Evolutionary conservation across 2,113 vertebrate genomes (phyloP).

Genomic region (Archocentrus centrarchus): DNA sequence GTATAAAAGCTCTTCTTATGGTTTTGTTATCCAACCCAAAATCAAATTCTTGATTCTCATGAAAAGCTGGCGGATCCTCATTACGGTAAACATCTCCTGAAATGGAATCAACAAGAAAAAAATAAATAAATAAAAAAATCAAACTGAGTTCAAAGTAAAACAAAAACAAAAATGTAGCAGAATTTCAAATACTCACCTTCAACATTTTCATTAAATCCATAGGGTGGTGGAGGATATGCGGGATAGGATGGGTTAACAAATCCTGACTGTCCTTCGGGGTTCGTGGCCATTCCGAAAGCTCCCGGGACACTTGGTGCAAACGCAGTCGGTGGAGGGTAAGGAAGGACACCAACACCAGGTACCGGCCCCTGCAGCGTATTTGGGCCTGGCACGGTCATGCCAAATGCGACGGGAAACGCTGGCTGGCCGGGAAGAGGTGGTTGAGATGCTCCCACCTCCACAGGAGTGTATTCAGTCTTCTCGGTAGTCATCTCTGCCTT

Average conservation of each 20-base stretch:
- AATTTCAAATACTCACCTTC: constrained; percentile 17
- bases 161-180: not conserved
- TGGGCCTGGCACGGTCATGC: constrained; percentile 23
- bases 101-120: not conserved
- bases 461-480: constrained; percentile 41
- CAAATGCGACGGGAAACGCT: constrained; percentile 37
- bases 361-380: constrained; percentile 6
- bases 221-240: constrained; percentile 41
- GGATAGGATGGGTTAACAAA: constrained; percentile 45
- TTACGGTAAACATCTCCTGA: constrained; percentile 40
- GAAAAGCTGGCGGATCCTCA: constrained; percentile 64
- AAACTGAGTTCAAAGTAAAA: not conserved
- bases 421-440: constrained; percentile 5
- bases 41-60: constrained; percentile 66
- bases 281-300: constrained; percentile 18
- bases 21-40: constrained; percentile 69
- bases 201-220: constrained; percentile 9
- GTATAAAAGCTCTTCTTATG: constrained; percentile 68
- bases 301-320: constrained; percentile 50
- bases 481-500: constrained; percentile 60
- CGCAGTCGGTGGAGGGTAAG: constrained; percentile 61
- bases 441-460: constrained; percentile 13
- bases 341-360: constrained; percentile 37
- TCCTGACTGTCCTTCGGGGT: constrained; percentile 34
- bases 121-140: not conserved